These are phyloP conservation scores for Ophthalmotilapia sp. DNA, from an alignment of 2,113 vertebrate genomes.

Conservation along the genomic window DNA sequence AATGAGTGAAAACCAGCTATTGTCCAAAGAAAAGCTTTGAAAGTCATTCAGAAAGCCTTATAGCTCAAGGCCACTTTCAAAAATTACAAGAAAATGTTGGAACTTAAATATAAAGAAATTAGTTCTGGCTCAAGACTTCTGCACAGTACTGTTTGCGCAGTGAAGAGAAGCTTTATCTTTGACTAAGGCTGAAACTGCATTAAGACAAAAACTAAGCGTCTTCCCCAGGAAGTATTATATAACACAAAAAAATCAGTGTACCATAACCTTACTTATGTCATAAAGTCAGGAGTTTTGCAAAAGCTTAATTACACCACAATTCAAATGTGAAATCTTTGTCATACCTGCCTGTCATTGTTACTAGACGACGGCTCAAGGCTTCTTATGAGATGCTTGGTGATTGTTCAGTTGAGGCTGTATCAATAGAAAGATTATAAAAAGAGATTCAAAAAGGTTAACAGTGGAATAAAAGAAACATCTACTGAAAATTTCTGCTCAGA, in stretches of 20 bases:
- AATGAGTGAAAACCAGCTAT: not conserved
- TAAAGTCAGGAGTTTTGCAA: not conserved
- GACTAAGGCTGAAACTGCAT: not conserved
- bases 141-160: not conserved
- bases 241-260: not conserved
- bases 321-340: not conserved
- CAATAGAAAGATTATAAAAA: not conserved
- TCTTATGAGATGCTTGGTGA: not conserved
- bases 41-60: not conserved
- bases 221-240: not conserved
- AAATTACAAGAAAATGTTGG: not conserved
- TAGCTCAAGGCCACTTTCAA: not conserved
- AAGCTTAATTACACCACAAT: not conserved
- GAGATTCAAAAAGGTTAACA: not conserved
- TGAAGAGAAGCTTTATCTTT: not conserved
- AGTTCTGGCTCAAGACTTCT: not conserved
- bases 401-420: not conserved
- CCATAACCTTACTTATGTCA: not conserved
- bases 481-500: not conserved
- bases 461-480: not conserved
- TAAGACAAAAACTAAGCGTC: not conserved
- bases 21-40: not conserved
- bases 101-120: not conserved
- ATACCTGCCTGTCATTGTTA: not conserved
- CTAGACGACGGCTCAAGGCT: not conserved